Percentiles rank a stretch among this genome's conserved stretches.
phyloP scores from a whole-genome alignment of 2,888 invertebrate species.

The Drosophila meridiana region DNA sequence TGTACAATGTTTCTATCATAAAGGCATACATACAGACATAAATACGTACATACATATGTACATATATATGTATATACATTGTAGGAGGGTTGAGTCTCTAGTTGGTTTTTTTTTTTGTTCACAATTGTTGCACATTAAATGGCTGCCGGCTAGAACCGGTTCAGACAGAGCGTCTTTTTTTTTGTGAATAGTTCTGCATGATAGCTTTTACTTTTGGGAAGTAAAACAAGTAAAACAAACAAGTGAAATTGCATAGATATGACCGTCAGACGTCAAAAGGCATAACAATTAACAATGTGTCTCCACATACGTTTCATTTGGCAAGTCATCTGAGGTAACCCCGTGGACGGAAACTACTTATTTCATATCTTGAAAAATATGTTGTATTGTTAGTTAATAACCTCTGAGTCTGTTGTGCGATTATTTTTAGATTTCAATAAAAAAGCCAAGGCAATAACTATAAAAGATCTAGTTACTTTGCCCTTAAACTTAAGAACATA shows the following conservation, averaged over 20 bases:
- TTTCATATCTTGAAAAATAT: not conserved
- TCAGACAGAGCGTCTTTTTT: conserved; percentile 11
- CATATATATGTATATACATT: not conserved
- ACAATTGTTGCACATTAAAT: conserved; percentile 19
- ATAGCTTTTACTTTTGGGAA: conserved; percentile 25
- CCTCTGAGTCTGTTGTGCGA: not conserved
- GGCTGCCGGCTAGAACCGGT: conserved; percentile 45
- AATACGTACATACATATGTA: not conserved
- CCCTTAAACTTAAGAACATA: not conserved
- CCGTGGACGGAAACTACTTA: not conserved
- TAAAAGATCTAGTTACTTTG: not conserved
- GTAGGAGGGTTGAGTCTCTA: conserved; percentile 6
- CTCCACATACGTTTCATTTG: not conserved
- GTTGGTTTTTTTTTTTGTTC: not conserved
- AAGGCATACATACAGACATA: not conserved
- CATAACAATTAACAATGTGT: conserved; percentile 15
- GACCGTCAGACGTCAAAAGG: conserved; percentile 6
- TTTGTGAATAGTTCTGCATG: conserved; percentile 16
- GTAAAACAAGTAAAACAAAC: not conserved
- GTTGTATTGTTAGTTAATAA: not conserved
- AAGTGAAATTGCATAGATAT: conserved; percentile 21
- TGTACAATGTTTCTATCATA: conserved; percentile 20
- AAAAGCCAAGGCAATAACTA: not conserved
- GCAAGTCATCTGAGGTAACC: not conserved
- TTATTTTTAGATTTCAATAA: not conserved